phyloP scores from a whole-genome alignment of 92 coral and sea anemone genomes.

The Porites evermanni region DNA sequence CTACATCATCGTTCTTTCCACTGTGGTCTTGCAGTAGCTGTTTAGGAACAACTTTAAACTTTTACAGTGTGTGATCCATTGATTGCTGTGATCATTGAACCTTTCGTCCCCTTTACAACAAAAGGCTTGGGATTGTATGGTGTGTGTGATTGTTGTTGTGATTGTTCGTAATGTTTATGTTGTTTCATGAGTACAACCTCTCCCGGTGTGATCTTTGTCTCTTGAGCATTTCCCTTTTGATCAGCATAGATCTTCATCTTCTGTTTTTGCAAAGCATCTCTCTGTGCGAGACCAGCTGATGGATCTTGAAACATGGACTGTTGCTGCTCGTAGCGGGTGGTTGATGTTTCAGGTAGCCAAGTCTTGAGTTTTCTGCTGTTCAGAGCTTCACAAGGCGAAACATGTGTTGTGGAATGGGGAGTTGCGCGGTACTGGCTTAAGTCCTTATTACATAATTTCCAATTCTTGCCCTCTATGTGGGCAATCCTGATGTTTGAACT shows the following conservation, averaged over 20 bases:
- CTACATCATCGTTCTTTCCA: constrained; percentile 26
- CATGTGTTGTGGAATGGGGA: too few relatives aligned
- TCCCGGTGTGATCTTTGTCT: constrained; percentile 45
- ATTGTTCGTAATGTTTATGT: constrained; percentile 52
- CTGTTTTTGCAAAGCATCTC: not conserved
- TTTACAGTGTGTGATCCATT: constrained; percentile 46
- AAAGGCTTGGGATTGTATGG: constrained; percentile 60
- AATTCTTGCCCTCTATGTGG: constrained; percentile 42
- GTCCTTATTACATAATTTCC: constrained; percentile 23
- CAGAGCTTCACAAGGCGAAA: too few relatives aligned
- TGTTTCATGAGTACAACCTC: constrained; percentile 55
- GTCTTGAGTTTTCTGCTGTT: not conserved
- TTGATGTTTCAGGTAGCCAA: constrained; percentile 38
- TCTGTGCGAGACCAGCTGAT: not conserved
- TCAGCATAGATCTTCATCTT: constrained; percentile 24
- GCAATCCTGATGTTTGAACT: constrained; percentile 10
- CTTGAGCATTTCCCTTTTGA: constrained; percentile 26
- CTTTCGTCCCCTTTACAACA: constrained; percentile 51
- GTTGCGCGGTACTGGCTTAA: too few relatives aligned
- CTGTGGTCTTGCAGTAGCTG: constrained; percentile 19
- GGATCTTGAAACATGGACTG: constrained; percentile 2
- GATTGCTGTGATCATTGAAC: constrained; percentile 52
- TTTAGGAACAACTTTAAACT: constrained; percentile 50
- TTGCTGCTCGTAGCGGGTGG: constrained; percentile 10
- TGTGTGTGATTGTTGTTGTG: not conserved